Evolutionary conservation across 1,140 invertebrate species (phyloP).

Genomic region (Aphidius gifuensis): DNA sequence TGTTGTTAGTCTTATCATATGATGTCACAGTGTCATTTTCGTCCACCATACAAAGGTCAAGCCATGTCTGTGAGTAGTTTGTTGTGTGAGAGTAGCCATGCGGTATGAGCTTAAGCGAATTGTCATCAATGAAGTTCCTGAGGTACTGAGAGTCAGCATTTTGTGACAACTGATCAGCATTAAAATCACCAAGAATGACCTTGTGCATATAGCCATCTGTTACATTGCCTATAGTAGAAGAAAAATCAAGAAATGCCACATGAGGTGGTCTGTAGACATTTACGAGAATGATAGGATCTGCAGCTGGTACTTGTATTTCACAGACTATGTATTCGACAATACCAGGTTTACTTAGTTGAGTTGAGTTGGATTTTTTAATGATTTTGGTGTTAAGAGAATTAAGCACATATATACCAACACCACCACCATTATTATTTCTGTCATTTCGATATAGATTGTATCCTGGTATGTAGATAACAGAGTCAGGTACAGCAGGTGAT

Average conservation of each 20-base stretch:
- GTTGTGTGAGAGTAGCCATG: conserved; percentile 5
- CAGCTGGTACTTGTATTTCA: not conserved
- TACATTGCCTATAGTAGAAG: not conserved
- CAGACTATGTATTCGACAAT: conserved; percentile 7
- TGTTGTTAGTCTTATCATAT: not conserved
- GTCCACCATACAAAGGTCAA: conserved; percentile 8
- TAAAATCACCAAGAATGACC: conserved; percentile 14
- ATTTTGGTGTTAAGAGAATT: not conserved
- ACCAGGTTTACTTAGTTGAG: not conserved
- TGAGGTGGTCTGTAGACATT: conserved; percentile 17
- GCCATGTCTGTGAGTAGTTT: not conserved
- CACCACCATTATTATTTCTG: conserved; percentile 8
- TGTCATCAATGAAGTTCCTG: not conserved
- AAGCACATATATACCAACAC: conserved; percentile 12
- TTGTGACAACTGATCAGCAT: conserved; percentile 1
- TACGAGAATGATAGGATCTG: not conserved
- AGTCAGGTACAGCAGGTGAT: not conserved
- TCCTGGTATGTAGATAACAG: conserved; percentile 24
- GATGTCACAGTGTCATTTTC: not conserved
- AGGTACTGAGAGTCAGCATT: not conserved
- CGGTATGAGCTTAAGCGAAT: not conserved
- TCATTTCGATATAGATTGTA: conserved; percentile 12
- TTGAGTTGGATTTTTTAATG: not conserved
- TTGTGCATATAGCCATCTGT: not conserved
- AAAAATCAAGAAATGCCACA: conserved; percentile 9